A percentile compares a stretch with the other conserved stretches of the same genome.
Conservation (phyloP, 2,113 vertebrate genomes). For the Mesoclemmys tuberculata region DNA sequence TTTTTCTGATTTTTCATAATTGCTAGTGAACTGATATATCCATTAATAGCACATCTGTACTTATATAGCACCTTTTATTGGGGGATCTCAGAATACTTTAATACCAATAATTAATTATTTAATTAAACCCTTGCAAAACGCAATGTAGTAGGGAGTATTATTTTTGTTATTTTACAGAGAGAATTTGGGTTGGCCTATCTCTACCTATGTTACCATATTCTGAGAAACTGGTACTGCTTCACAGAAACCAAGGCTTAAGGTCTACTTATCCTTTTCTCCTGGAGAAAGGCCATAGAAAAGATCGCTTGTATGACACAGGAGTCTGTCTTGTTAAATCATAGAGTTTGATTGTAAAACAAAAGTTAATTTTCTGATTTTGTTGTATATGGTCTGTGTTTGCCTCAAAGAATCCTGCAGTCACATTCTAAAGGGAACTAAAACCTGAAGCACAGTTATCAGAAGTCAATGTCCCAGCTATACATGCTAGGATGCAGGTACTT, state of each 20-base stretch:
- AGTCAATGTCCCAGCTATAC: background rate
- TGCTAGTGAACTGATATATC: background rate
- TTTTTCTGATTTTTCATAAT: background rate
- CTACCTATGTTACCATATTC: background rate
- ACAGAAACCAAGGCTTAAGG: background rate
- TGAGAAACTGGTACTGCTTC: background rate
- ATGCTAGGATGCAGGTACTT: background rate
- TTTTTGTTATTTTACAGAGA: background rate
- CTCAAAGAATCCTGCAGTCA: background rate
- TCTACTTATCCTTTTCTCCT: background rate
- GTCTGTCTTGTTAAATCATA: background rate
- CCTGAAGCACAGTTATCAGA: background rate
- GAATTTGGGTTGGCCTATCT: background rate
- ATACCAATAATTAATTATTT: background rate
- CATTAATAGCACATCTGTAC: background rate
- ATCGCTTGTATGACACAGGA: background rate
- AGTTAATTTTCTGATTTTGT: background rate
- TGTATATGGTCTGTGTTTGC: background rate
- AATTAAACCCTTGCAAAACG: background rate
- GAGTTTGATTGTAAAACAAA: background rate
- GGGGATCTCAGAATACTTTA: background rate
- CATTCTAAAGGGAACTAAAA: background rate
- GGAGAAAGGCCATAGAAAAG: background rate
- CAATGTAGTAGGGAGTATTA: background rate
- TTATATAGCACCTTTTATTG: background rate